Evolutionary conservation across 2,888 invertebrate species (phyloP).

Genomic region (Prionchulus punctatus): DNA sequence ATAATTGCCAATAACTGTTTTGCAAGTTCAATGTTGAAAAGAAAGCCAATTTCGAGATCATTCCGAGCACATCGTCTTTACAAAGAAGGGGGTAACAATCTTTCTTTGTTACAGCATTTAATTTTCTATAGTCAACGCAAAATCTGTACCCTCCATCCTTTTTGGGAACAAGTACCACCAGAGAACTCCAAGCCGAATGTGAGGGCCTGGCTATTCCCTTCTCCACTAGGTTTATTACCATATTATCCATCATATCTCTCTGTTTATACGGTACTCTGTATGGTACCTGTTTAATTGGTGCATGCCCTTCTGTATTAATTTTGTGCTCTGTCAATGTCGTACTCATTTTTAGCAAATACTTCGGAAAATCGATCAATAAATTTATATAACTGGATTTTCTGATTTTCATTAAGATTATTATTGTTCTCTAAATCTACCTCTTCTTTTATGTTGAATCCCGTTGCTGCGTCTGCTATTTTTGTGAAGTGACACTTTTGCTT

Average conservation of each 20-base stretch:
- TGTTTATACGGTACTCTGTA: background rate
- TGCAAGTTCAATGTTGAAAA: conserved; percentile 11
- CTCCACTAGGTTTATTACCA: background rate
- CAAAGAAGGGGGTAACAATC: conserved; percentile 13
- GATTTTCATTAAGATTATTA: too few relatives aligned
- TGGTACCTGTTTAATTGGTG: background rate
- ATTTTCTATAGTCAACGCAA: background rate
- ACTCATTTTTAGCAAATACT: too few relatives aligned
- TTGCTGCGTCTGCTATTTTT: too few relatives aligned
- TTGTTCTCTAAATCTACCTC: too few relatives aligned
- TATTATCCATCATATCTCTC: background rate
- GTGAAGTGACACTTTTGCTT: too few relatives aligned
- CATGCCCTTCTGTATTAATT: background rate
- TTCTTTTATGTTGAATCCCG: too few relatives aligned
- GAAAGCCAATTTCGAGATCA: conserved; percentile 5
- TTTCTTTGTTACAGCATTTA: conserved; percentile 6
- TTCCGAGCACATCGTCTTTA: conserved; percentile 11
- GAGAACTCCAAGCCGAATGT: conserved; percentile 9
- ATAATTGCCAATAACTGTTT: conserved; percentile 11
- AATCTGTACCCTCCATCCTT: conserved; percentile 17
- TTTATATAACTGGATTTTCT: too few relatives aligned
- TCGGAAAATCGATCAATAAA: too few relatives aligned
- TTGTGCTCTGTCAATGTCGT: background rate
- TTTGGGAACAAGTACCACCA: conserved; percentile 22
- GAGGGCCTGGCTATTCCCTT: background rate